Evolutionary conservation across 2,888 invertebrate species (phyloP).

Genomic region (Drosophila eohydei): DNA sequence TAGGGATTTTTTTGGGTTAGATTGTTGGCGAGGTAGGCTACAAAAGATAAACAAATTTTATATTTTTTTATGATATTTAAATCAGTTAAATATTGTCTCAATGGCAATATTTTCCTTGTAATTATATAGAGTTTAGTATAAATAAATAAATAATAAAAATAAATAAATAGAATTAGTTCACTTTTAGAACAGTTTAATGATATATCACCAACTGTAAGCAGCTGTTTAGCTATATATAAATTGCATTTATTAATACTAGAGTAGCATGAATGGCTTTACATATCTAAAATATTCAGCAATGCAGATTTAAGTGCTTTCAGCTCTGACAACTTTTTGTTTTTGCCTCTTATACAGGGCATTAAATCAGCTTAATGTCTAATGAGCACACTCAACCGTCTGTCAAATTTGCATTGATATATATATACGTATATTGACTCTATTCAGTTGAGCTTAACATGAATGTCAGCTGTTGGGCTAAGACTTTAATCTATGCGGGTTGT

Average conservation of each 20-base stretch:
- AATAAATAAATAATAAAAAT: too few species aligned
- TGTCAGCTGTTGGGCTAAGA: slow-evolving; percentile 13
- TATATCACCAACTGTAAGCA: too few species aligned
- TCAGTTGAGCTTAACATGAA: slow-evolving; percentile 3
- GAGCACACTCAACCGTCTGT: slow-evolving; percentile 12
- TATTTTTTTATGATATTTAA: too few species aligned
- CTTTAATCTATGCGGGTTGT: slow-evolving; percentile 19
- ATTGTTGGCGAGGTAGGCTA: too few species aligned
- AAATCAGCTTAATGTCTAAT: slow-evolving; percentile 12
- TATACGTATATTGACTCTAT: neutral
- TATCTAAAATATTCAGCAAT: neutral
- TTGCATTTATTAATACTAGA: neutral
- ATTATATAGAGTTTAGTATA: too few species aligned
- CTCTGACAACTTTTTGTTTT: neutral
- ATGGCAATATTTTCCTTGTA: too few species aligned
- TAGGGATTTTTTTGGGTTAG: too few species aligned
- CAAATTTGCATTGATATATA: slow-evolving; percentile 23
- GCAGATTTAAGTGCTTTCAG: too few species aligned
- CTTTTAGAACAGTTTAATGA: too few species aligned
- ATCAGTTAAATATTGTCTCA: too few species aligned
- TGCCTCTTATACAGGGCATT: neutral
- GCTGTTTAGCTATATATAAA: neutral
- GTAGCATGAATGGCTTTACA: neutral
- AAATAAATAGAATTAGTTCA: too few species aligned
- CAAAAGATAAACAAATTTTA: too few species aligned